These are phyloP conservation scores for Hippocampus abdominalis DNA, from an alignment of 2,113 vertebrate genomes.

Conservation along the genomic window DNA sequence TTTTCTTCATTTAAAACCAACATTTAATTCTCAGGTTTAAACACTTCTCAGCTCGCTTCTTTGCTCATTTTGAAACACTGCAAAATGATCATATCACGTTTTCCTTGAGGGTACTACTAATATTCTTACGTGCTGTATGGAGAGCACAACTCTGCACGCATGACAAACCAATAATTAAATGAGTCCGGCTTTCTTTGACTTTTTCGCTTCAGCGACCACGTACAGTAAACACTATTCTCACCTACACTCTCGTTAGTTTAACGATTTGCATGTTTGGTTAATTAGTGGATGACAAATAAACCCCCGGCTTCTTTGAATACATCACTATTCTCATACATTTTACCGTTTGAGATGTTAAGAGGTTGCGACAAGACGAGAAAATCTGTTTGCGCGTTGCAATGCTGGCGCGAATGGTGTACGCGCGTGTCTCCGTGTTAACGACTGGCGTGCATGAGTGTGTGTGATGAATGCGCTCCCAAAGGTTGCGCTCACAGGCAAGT, in stretches of 20 bases:
- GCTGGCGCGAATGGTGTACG: background rate
- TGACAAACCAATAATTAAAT: background rate
- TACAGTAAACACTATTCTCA: too few relatives aligned
- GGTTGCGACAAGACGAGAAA: slow-evolving; percentile 12
- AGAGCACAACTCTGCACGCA: slow-evolving; percentile 1
- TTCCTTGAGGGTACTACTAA: too few relatives aligned
- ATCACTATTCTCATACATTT: slow-evolving; percentile 3
- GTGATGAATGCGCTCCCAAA: slow-evolving; percentile 44
- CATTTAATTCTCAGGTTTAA: too few relatives aligned
- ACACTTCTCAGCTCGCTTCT: slow-evolving; percentile 25
- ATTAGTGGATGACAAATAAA: background rate
- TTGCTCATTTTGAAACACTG: background rate
- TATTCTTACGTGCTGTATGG: slow-evolving; percentile 6
- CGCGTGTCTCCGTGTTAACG: slow-evolving; percentile 11
- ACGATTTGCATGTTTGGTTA: too few relatives aligned
- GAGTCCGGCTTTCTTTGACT: too few relatives aligned
- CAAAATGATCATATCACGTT: too few relatives aligned
- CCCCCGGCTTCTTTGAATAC: background rate
- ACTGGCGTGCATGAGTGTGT: slow-evolving; percentile 31
- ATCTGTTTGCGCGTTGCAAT: slow-evolving; percentile 1
- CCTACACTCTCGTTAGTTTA: too few relatives aligned
- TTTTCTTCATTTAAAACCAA: too few relatives aligned
- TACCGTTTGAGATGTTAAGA: slow-evolving; percentile 5
- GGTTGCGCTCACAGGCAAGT: slow-evolving; percentile 48
- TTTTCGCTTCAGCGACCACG: too few relatives aligned